These are phyloP conservation scores for Galeruca laticollis DNA, from an alignment of 2,888 invertebrate species.

Conservation along the genomic window DNA sequence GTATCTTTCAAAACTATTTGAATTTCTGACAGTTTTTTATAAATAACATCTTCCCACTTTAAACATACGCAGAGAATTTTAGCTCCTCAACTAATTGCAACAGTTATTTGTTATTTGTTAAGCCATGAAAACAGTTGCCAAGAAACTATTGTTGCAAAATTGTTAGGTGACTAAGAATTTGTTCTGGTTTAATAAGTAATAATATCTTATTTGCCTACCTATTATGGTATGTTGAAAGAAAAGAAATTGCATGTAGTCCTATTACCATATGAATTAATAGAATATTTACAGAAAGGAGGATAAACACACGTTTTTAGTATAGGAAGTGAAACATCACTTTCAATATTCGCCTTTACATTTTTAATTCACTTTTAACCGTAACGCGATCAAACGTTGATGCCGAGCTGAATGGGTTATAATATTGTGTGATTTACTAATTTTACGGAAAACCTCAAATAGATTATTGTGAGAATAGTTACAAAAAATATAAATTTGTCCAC, in stretches of 20 bases:
- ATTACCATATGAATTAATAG: not conserved
- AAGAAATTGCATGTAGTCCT: constrained; percentile 29
- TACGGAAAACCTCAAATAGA: too few relatives aligned
- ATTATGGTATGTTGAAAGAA: constrained; percentile 39
- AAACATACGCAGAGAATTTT: not conserved
- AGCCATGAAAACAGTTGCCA: constrained; percentile 41
- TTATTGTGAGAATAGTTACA: too few relatives aligned
- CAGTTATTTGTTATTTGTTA: constrained; percentile 38
- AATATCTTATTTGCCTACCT: constrained; percentile 38
- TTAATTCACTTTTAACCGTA: not conserved
- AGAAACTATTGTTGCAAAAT: constrained; percentile 41
- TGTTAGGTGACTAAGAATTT: constrained; percentile 43
- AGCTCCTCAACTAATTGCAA: constrained; percentile 26
- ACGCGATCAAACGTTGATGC: too few relatives aligned
- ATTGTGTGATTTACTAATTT: too few relatives aligned
- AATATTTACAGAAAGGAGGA: not conserved
- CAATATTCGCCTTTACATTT: not conserved
- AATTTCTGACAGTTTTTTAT: too few relatives aligned
- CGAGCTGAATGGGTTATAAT: too few relatives aligned
- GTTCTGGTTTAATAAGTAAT: constrained; percentile 48
- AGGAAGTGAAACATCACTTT: constrained; percentile 3
- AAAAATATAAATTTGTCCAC: too few relatives aligned
- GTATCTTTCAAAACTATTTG: too few relatives aligned
- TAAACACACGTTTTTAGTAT: not conserved
- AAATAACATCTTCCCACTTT: too few relatives aligned